Base-by-base conservation (phyloP, 1,140 invertebrate genomes). In the Branchinecta lynchi region DNA sequence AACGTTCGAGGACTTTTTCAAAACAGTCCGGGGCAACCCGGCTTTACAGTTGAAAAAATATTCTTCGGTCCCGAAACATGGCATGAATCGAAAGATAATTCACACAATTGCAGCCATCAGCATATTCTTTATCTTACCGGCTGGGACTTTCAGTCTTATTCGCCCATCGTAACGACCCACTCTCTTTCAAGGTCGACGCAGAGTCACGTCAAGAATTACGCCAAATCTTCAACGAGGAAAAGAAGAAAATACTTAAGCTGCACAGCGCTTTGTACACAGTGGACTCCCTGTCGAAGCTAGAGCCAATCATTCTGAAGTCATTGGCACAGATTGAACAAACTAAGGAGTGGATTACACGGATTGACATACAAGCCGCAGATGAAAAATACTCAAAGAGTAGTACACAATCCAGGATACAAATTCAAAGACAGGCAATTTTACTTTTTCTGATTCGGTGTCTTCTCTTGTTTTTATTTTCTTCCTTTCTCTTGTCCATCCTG, bases 321-420 rank as follows among this genome's bases (percentile, higher is more conserved):
- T 12, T 60, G 12, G 51, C 12, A 20, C 12, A 60, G 51, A 60
- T 60, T 20, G 17, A 60, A 12, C 17, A 12, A 60, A 15, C 12
- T 20, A 15, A 15, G 17, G 51, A 60, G 3, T 15, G 12, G 12
- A 20, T 60, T 20, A 20, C 51, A 60, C 17, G 17, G 12, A 60
- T 60, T 60, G 51, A 60, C 51, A 60, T 15, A 6, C 51, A 20
- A 60, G 51, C 51, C 3, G 6, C 12, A 15, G 51, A 60, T 15
- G 51, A 60, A 15, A 60, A 60, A 60, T 60, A 60, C 51, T 60
- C 51, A 12, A 60, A 60, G 51, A 12, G 17, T 20, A 60, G 51
- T 20, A 60, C 51, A 60, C 51, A 60, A 20, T 60, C 51, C 17
- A 60, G 51, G 51, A 60, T 60, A 60, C 51, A 60, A 60, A 60